Evolutionary conservation across 1,140 invertebrate genomes (phyloP).

Genomic region (Saccostrea glomerata): DNA sequence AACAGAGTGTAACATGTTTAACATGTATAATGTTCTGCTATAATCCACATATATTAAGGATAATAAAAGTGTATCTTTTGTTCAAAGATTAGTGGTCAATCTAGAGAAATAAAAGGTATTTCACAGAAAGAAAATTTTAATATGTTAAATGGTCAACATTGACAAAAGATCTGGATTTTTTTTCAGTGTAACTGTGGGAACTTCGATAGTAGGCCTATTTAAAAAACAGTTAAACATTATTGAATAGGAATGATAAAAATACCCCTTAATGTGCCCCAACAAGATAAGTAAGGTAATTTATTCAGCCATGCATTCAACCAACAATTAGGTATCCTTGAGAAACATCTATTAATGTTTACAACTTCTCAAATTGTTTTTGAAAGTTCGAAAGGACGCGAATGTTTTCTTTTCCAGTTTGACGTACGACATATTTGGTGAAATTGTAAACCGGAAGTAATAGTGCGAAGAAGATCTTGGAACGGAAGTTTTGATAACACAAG

Average conservation of each 20-base stretch:
- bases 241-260: neutral
- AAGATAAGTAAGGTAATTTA: neutral
- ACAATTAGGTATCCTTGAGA: neutral
- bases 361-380: neutral
- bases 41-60: no score
- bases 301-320: neutral
- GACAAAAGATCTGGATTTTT: no score
- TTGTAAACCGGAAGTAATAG: conserved; percentile 10
- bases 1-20: no score
- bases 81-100: no score
- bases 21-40: no score
- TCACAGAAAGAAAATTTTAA: no score
- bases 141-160: no score
- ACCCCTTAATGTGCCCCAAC: neutral
- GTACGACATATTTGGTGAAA: conserved; percentile 30
- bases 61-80: no score
- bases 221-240: no score
- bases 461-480: conserved; percentile 25
- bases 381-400: neutral
- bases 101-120: no score
- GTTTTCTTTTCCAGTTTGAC: conserved; percentile 3
- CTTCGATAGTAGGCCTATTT: no score
- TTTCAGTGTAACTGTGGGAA: no score
- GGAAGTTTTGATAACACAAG: conserved; percentile 21
- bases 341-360: neutral